Percentiles rank a stretch among this genome's conserved stretches.
Conservation (phyloP, 2,888 invertebrate species). For the Drosophila nigricruria region DNA sequence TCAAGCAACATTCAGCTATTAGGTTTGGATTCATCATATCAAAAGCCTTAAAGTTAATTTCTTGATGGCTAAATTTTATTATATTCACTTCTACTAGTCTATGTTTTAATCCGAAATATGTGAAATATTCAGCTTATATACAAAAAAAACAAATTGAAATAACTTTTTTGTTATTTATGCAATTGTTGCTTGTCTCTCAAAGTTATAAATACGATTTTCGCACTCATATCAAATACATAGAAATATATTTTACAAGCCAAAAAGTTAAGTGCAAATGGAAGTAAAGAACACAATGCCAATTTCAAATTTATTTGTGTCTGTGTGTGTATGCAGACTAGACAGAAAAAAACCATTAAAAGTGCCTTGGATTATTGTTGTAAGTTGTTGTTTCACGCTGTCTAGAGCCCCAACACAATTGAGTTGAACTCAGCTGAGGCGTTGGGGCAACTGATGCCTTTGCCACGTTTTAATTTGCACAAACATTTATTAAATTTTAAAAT, state of each 20-base stretch:
- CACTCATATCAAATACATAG: slow-evolving; percentile 2
- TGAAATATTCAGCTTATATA: neutral
- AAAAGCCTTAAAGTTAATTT: neutral
- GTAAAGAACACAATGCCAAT: slow-evolving; percentile 6
- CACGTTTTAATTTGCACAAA: slow-evolving; percentile 74
- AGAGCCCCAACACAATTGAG: slow-evolving; percentile 22
- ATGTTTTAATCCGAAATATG: neutral
- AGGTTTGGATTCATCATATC: too few relatives aligned
- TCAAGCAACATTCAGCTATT: too few relatives aligned
- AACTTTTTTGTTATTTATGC: neutral
- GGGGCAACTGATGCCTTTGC: slow-evolving; percentile 57
- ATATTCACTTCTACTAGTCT: neutral
- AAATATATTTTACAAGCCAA: slow-evolving; percentile 5
- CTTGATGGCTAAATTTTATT: too few relatives aligned
- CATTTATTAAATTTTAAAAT: slow-evolving; percentile 83
- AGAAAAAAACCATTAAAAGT: slow-evolving; percentile 69
- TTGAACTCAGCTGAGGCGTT: slow-evolving; percentile 27
- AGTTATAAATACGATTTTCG: neutral
- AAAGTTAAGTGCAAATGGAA: slow-evolving; percentile 6
- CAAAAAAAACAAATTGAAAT: neutral
- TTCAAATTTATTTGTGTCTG: neutral
- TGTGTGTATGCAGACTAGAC: slow-evolving; percentile 38
- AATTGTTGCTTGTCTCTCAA: neutral
- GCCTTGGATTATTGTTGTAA: slow-evolving; percentile 40
- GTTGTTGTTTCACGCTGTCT: slow-evolving; percentile 44